These are phyloP conservation scores for Drosophila erecta DNA, from an alignment of 1,140 invertebrate species.

Conservation along the genomic window DNA sequence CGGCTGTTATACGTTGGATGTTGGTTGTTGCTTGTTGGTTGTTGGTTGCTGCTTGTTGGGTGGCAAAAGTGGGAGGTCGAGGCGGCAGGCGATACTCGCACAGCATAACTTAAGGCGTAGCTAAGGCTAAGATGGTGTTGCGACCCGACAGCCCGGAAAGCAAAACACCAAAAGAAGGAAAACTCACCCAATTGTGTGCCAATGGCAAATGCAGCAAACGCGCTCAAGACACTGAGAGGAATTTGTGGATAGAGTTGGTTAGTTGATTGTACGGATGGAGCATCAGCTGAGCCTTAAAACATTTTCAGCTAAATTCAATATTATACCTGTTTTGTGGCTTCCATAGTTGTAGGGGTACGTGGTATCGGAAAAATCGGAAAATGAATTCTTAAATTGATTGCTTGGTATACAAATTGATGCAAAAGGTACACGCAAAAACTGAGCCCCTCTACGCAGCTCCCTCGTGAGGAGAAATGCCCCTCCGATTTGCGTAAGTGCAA, in stretches of 20 bases:
- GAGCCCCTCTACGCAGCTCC: too few species aligned
- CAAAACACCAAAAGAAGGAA: constrained; percentile 10
- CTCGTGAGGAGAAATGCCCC: not conserved
- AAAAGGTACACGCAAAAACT: too few species aligned
- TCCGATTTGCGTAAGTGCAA: constrained; percentile 32
- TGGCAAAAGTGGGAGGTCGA: not conserved
- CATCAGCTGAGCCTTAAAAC: too few species aligned
- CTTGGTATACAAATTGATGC: too few species aligned
- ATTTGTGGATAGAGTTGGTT: not conserved
- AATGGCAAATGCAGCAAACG: constrained; percentile 51
- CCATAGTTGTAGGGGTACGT: too few species aligned
- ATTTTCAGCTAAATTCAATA: too few species aligned
- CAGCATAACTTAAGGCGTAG: constrained; percentile 75
- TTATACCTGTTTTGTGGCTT: too few species aligned
- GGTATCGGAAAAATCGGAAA: not conserved
- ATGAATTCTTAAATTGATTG: not conserved
- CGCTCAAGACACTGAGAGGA: constrained; percentile 31
- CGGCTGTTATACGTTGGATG: constrained; percentile 17
- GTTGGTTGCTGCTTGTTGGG: constrained; percentile 4
- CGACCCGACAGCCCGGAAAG: constrained; percentile 23
- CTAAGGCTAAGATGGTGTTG: constrained; percentile 49
- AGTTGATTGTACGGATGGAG: too few species aligned
- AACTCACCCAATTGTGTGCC: constrained; percentile 69
- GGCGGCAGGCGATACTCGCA: constrained; percentile 38
- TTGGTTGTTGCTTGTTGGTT: not conserved